phyloP scores from a whole-genome alignment of 2,113 vertebrate genomes.

The Cinclus cinclus region DNA sequence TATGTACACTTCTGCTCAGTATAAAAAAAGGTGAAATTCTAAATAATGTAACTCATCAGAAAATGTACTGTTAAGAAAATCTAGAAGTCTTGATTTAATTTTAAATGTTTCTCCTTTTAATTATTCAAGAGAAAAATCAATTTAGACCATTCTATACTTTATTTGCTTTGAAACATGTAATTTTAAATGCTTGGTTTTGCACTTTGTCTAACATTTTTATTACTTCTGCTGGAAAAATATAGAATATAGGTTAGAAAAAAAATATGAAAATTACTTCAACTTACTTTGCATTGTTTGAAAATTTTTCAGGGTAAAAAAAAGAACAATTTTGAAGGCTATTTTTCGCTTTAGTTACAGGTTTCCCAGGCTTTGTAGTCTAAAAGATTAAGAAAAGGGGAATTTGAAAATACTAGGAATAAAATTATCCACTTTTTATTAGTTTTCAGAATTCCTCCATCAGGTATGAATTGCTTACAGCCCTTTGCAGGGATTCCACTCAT shows the following conservation, averaged over 20 bases:
- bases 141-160: neutral
- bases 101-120: neutral
- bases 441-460: neutral
- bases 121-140: slow-evolving; percentile 19
- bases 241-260: neutral
- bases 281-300: neutral
- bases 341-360: neutral
- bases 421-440: neutral
- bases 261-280: neutral
- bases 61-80: neutral
- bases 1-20: rapidly evolving
- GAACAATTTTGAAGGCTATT: neutral
- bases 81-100: neutral
- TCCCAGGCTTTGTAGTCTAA: neutral
- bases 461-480: neutral
- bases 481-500: rapidly evolving
- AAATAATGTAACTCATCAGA: neutral
- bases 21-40: neutral
- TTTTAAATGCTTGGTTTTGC: neutral
- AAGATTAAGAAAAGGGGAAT: neutral
- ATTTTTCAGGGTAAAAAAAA: neutral
- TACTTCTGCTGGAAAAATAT: neutral
- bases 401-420: neutral
- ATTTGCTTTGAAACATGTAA: neutral
- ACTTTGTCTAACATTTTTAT: neutral